These are phyloP conservation scores for Ceratina japonica DNA, from an alignment of 1,140 invertebrate genomes.

Conservation along the genomic window DNA sequence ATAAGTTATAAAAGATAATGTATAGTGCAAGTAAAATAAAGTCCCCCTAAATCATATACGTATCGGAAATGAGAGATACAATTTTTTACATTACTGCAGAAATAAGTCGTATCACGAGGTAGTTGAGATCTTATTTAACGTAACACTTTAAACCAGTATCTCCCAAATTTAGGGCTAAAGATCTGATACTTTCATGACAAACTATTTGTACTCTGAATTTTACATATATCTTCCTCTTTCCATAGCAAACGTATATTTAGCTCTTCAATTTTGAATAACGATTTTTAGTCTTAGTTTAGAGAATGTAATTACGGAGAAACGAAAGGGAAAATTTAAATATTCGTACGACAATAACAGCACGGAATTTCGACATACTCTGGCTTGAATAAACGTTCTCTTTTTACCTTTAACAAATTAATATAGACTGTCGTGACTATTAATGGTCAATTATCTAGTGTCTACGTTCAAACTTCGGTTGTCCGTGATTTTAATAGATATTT, in stretches of 20 bases:
- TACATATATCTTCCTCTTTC: slow-evolving; percentile 19
- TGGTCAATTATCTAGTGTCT: slow-evolving; percentile 37
- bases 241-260: slow-evolving; percentile 37
- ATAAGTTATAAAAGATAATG: slow-evolving; percentile 16
- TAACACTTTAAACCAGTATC: slow-evolving; percentile 42
- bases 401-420: slow-evolving; percentile 17
- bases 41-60: slow-evolving; percentile 20
- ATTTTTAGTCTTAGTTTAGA: slow-evolving; percentile 10
- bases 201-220: slow-evolving; percentile 47
- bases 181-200: slow-evolving; percentile 43
- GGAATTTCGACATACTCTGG: slow-evolving; percentile 28
- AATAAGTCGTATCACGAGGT: slow-evolving; percentile 48
- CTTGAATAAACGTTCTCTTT: slow-evolving; percentile 24
- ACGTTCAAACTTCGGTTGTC: slow-evolving; percentile 21
- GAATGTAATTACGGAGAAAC: background rate
- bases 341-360: background rate
- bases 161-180: slow-evolving; percentile 36
- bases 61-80: slow-evolving; percentile 16
- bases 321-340: background rate
- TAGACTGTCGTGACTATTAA: background rate
- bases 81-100: slow-evolving; percentile 30
- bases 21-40: slow-evolving; percentile 9
- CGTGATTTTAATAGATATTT: slow-evolving; percentile 17
- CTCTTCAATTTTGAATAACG: slow-evolving; percentile 25
- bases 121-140: slow-evolving; percentile 43